Evolutionary conservation across 2,113 vertebrate species (phyloP).

Genomic region (Mormyrus lacerda): DNA sequence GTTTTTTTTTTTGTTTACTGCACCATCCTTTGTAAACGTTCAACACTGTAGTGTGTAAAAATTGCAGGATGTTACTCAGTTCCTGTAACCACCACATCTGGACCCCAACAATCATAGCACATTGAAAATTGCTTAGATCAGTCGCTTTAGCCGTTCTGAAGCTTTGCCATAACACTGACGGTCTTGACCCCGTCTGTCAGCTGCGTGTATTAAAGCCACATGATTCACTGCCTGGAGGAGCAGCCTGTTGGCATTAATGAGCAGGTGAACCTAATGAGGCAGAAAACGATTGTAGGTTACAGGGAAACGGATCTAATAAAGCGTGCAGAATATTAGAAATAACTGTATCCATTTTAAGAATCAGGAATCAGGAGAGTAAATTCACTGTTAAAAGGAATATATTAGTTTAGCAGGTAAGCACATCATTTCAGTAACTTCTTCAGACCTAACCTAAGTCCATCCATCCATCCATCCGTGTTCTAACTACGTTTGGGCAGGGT

Average conservation of each 20-base stretch:
- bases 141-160: background rate
- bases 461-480: background rate
- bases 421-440: background rate
- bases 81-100: background rate
- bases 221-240: background rate
- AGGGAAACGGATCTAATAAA: background rate
- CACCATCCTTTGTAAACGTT: background rate
- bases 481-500: background rate
- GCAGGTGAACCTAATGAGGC: background rate
- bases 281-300: background rate
- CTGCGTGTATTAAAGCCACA: background rate
- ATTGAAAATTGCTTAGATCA: background rate
- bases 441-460: background rate
- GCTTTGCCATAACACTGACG: background rate
- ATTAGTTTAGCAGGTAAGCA: background rate
- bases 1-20: background rate
- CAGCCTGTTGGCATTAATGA: background rate
- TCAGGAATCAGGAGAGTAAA: background rate
- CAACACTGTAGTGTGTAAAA: background rate
- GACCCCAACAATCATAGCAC: background rate
- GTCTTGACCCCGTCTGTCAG: background rate
- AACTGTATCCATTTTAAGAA: background rate
- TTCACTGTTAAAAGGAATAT: background rate
- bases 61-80: background rate
- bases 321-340: background rate